phyloP scores from a whole-genome alignment of 2,888 invertebrate species.

The Megamerina dolium region DNA sequence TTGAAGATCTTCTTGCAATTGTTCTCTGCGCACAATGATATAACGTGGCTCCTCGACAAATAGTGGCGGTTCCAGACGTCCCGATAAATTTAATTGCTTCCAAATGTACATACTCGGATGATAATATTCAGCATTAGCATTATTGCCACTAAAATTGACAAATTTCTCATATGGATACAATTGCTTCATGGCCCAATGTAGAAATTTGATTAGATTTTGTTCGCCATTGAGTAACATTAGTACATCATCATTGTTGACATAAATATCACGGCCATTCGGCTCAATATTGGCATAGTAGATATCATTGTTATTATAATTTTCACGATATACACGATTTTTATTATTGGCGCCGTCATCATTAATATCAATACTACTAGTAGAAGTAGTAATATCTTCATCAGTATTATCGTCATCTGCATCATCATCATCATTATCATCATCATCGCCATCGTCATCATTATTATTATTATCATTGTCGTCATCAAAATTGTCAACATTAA shows the following conservation, averaged over 20 bases:
- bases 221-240: slow-evolving; percentile 38
- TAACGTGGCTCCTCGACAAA: slow-evolving; percentile 46
- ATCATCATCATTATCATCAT: background rate
- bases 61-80: slow-evolving; percentile 40
- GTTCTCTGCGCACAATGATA: slow-evolving; percentile 38
- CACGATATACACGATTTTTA: too few relatives aligned
- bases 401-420: background rate
- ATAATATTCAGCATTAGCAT: slow-evolving; percentile 29
- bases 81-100: slow-evolving; percentile 44
- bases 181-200: slow-evolving; percentile 40
- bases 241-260: slow-evolving; percentile 31
- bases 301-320: too few relatives aligned
- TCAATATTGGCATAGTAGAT: too few relatives aligned
- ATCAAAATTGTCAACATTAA: background rate
- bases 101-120: slow-evolving; percentile 37
- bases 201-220: slow-evolving; percentile 39
- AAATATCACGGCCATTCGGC: too few relatives aligned
- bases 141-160: slow-evolving; percentile 18
- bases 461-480: slow-evolving; percentile 1
- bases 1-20: slow-evolving; percentile 23
- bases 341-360: slow-evolving; percentile 14
- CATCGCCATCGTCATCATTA: slow-evolving; percentile 7
- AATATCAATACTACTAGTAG: slow-evolving; percentile 2
- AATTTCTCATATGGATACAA: slow-evolving; percentile 30
- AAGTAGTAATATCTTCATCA: too few relatives aligned